These are phyloP conservation scores for Pterostichus niger DNA, from an alignment of 2,888 invertebrate genomes.

Conservation along the genomic window DNA sequence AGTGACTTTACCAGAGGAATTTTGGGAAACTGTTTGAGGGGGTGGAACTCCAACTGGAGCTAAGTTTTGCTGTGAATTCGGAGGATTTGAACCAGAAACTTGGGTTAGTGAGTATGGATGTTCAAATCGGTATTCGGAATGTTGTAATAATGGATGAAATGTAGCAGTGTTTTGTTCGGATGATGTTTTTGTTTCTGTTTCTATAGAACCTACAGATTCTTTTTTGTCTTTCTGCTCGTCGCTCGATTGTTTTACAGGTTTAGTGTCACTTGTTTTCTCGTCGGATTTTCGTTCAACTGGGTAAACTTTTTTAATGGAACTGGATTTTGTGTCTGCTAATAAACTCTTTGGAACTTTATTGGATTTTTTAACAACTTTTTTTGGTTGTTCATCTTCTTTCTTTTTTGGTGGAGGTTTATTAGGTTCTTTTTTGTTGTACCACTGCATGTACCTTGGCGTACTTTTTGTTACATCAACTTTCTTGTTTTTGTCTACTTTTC, in stretches of 20 bases:
- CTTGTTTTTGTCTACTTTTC: slow-evolving; percentile 69
- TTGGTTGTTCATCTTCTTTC: slow-evolving; percentile 74
- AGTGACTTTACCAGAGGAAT: slow-evolving; percentile 73
- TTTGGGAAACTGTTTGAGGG: background rate
- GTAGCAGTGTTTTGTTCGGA: slow-evolving; percentile 8
- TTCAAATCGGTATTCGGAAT: slow-evolving; percentile 86
- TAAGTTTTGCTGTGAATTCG: background rate
- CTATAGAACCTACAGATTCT: slow-evolving; percentile 60
- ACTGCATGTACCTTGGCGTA: slow-evolving; percentile 87
- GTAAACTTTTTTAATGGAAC: slow-evolving; percentile 71
- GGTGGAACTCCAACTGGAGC: slow-evolving; percentile 50
- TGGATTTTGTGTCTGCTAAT: slow-evolving; percentile 72
- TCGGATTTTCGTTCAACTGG: slow-evolving; percentile 68
- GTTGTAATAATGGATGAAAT: slow-evolving; percentile 71
- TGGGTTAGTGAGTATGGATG: slow-evolving; percentile 78
- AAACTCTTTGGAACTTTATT: slow-evolving; percentile 69
- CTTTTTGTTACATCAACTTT: slow-evolving; percentile 76
- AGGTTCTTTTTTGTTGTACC: slow-evolving; percentile 84
- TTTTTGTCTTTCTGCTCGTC: slow-evolving; percentile 60
- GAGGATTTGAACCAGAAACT: background rate
- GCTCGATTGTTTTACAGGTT: background rate
- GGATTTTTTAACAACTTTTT: slow-evolving; percentile 69
- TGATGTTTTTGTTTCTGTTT: slow-evolving; percentile 40
- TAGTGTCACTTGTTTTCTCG: slow-evolving; percentile 30
- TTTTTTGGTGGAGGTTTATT: slow-evolving; percentile 76